Percentiles rank a stretch among this genome's conserved stretches.
Evolutionary conservation across 35 echinoderm and acorn worm genomes (phyloP).

Genomic region (Nesometra sesokonis): DNA sequence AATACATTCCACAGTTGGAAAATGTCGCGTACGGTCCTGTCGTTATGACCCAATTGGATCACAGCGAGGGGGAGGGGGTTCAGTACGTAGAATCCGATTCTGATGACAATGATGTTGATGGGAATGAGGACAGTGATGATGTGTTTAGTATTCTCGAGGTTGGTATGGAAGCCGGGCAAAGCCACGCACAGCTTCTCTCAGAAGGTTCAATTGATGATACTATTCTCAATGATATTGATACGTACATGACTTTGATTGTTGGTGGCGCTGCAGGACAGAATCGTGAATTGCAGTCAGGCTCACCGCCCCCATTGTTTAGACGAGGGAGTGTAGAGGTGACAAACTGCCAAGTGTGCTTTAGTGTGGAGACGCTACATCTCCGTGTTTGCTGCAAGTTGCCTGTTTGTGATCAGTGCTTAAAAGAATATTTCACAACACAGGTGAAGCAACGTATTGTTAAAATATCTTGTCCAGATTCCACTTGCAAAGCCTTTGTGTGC

Average conservation of each 20-base stretch:
- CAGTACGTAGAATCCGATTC: background rate
- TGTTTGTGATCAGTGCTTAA: conserved; percentile 26
- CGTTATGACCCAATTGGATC: background rate
- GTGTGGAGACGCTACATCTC: background rate
- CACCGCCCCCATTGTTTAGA: background rate
- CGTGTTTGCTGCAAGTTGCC: conserved; percentile 15
- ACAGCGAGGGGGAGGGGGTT: background rate
- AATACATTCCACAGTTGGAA: background rate
- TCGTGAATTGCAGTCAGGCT: background rate
- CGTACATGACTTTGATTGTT: background rate
- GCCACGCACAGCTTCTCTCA: background rate
- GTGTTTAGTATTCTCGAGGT: background rate
- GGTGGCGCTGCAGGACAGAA: background rate
- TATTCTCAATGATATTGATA: background rate
- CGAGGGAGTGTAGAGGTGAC: background rate
- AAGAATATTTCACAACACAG: conserved; percentile 18
- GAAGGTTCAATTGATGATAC: background rate
- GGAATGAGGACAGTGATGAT: background rate
- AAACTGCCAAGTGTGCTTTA: conserved; percentile 19
- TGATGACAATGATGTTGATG: background rate
- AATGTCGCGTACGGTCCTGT: background rate
- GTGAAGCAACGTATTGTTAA: conserved; percentile 26
- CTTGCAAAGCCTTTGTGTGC: conserved; percentile 13
- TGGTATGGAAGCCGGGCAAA: background rate
- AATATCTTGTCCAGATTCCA: conserved; percentile 19